These are phyloP conservation scores for Lepus europaeus DNA, from an alignment of 2,113 vertebrate genomes.

Conservation along the genomic window DNA sequence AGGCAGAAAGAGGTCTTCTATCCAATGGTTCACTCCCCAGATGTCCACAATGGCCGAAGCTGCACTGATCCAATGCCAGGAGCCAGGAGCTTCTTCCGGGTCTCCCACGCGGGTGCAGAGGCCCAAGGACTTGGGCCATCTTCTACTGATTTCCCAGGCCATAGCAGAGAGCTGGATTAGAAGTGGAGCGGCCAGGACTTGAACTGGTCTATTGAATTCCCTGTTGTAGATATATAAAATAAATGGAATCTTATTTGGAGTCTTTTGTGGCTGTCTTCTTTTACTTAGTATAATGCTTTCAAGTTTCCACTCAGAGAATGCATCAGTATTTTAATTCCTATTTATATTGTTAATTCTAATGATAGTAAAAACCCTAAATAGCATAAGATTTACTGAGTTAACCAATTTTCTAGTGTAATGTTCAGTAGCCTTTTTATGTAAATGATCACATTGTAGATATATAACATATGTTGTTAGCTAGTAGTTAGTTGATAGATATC, in stretches of 20 bases:
- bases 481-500: not conserved
- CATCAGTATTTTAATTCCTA: not conserved
- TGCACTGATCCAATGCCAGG: too few species aligned
- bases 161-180: too few species aligned
- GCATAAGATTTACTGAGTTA: not conserved
- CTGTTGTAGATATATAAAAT: not conserved
- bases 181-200: too few species aligned
- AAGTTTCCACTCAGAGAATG: not conserved
- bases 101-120: too few species aligned
- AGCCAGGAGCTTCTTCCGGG: too few species aligned
- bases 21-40: too few species aligned
- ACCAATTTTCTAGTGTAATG: not conserved
- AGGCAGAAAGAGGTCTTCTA: too few species aligned
- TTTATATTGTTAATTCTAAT: not conserved
- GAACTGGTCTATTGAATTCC: not conserved
- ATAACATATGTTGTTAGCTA: not conserved
- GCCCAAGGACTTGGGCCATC: too few species aligned
- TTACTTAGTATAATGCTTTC: not conserved
- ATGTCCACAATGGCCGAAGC: too few species aligned
- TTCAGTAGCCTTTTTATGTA: not conserved
- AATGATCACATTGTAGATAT: not conserved
- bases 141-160: too few species aligned
- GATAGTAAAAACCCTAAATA: not conserved
- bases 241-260: not conserved
- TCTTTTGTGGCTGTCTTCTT: not conserved